These are phyloP conservation scores for Rhingia campestris DNA, from an alignment of 2,888 invertebrate species.

Conservation along the genomic window DNA sequence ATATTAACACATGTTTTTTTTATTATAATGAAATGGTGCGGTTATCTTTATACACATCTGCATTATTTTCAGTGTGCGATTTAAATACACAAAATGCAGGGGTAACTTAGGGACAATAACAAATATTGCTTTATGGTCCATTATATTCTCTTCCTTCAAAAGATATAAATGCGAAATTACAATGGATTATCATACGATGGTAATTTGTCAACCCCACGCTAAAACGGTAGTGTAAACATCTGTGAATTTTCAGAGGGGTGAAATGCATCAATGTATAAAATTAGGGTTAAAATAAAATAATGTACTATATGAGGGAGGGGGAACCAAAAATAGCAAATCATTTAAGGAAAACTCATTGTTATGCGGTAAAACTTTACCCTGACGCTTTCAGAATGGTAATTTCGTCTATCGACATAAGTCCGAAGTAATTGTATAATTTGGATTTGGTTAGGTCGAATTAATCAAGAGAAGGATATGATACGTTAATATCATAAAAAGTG, in stretches of 20 bases:
- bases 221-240: slow-evolving; percentile 62
- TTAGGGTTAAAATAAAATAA: slow-evolving; percentile 65
- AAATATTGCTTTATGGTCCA: slow-evolving; percentile 82
- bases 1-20: slow-evolving; percentile 59
- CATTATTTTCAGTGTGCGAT: slow-evolving; percentile 40
- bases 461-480: slow-evolving; percentile 37
- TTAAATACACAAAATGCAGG: slow-evolving; percentile 39
- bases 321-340: slow-evolving; percentile 47
- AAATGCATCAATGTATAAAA: slow-evolving; percentile 55
- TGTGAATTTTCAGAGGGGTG: slow-evolving; percentile 66
- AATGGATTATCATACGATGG: slow-evolving; percentile 69
- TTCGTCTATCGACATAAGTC: slow-evolving; percentile 33
- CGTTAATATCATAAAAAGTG: slow-evolving; percentile 40
- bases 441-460: slow-evolving; percentile 54
- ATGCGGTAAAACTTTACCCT: slow-evolving; percentile 22
- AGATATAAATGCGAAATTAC: slow-evolving; percentile 64
- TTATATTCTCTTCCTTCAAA: slow-evolving; percentile 76
- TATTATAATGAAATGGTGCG: slow-evolving; percentile 40
- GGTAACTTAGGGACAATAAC: slow-evolving; percentile 75
- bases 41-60: slow-evolving; percentile 53
- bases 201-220: slow-evolving; percentile 70
- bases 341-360: slow-evolving; percentile 53
- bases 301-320: slow-evolving; percentile 34
- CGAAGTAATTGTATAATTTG: slow-evolving; percentile 60
- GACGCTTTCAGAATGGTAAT: slow-evolving; percentile 6